These are phyloP conservation scores for Orycteropus afer DNA, from an alignment of 2,113 vertebrate species.

Conservation along the genomic window DNA sequence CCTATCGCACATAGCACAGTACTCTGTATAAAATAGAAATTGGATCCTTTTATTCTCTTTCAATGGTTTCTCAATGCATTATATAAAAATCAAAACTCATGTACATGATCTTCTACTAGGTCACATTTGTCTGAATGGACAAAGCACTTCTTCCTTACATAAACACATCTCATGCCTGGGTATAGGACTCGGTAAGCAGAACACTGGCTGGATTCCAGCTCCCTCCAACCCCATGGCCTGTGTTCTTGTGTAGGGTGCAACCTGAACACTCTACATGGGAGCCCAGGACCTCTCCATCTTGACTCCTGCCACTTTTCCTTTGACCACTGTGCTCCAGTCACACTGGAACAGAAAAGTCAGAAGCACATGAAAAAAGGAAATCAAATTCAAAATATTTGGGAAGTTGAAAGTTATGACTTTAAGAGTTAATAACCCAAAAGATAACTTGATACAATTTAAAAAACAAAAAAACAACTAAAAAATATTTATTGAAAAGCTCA, in stretches of 20 bases:
- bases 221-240: neutral
- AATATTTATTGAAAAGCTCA: neutral
- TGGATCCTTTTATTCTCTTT: neutral
- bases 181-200: neutral
- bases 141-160: neutral
- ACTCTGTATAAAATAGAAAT: neutral
- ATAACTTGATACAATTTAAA: neutral
- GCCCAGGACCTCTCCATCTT: neutral
- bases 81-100: neutral
- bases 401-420: neutral
- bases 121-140: neutral
- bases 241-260: neutral
- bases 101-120: neutral
- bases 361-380: neutral
- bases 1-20: neutral
- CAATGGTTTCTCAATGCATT: neutral
- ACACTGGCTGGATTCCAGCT: neutral
- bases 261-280: fast-evolving
- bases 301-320: neutral
- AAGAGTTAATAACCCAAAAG: neutral
- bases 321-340: neutral
- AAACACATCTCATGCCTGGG: neutral
- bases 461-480: neutral
- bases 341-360: neutral
- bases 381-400: neutral